Percentiles rank a stretch among this genome's conserved stretches.
These are phyloP conservation scores for Globicephala melas DNA, from an alignment of 2,113 vertebrate genomes.

Conservation along the genomic window DNA sequence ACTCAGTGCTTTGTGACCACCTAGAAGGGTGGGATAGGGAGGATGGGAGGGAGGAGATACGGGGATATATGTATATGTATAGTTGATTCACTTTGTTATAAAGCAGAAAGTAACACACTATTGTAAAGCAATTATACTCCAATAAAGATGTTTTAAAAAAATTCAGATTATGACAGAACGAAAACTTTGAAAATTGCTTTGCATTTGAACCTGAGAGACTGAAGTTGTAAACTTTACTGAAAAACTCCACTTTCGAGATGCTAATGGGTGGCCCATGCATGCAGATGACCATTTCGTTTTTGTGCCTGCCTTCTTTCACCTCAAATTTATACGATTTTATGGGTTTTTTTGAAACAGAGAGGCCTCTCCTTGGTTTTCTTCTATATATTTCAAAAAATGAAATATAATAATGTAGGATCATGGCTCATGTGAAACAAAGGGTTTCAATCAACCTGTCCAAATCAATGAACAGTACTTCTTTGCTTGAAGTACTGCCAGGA, in stretches of 20 bases:
- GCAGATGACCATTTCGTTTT: not conserved
- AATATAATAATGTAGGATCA: not conserved
- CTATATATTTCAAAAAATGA: not conserved
- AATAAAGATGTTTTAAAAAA: not conserved
- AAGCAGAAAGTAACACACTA: no score
- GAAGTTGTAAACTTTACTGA: not conserved
- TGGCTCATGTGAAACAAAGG: not conserved
- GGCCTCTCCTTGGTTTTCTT: not conserved
- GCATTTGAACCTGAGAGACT: not conserved
- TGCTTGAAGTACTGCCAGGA: not conserved
- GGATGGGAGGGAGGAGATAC: no score
- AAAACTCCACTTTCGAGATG: not conserved
- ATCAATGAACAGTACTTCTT: slow-evolving; percentile 13
- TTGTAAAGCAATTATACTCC: no score
- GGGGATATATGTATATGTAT: no score
- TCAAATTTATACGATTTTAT: not conserved
- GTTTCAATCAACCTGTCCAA: not conserved
- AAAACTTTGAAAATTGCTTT: not conserved
- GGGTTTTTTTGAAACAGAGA: not conserved
- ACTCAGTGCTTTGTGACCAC: no score
- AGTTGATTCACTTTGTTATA: no score
- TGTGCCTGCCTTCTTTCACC: not conserved
- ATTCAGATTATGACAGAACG: not conserved
- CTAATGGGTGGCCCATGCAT: not conserved
- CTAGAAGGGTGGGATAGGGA: no score